Evolutionary conservation across 2,888 invertebrate species (phyloP), one percentile per base, ranked within the genome.

Genomic region (Aradus depressus): DNA sequence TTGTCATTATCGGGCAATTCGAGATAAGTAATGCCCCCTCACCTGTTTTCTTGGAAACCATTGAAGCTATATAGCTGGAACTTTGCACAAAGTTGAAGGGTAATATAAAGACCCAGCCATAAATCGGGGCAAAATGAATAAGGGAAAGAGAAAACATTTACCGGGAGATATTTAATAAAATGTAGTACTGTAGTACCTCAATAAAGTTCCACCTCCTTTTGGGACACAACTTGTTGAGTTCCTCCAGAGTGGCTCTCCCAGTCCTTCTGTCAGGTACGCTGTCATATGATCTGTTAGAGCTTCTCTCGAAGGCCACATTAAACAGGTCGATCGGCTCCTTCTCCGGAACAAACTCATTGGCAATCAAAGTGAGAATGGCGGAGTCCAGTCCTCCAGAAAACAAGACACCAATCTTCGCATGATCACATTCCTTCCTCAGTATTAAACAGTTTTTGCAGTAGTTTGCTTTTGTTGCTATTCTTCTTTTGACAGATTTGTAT

Each of bases 351-450:
- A 74, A 82, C 70, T 78, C 77, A 64, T 90, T 75, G 5, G 85
- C 81, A 41, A 95, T 64, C 41, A 81, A 72, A 23, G 96, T 86
- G 58, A 98, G 68, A 60, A 96, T 77, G n/a, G 92, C 81, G 53
- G 95, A 96, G 69, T 98, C 98, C 32, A 98, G 73, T 95, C 96
- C 96, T 34, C 97, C 98, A 56, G 97, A 97, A 72, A 96, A 97
- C 59, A 95, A 71, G 51, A 98, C 72, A 37, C 83, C 88, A 26
- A 88, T 70, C 64, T 81, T 79, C 23, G 80, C 72, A 68, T 83
- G 82, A 38, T 59, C 58, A 61, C 81, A 81, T 25, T 47, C 5
- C 45, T 31, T 77, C 19, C 14, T 21, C 21, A 16, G 34, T 5
- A 16, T 10, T 44, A 44, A 64, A 63, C 84, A 84, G 44, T 68